These are phyloP conservation scores for Amblyjoppa fuscipennis DNA, from an alignment of 2,888 invertebrate genomes.

Conservation along the genomic window DNA sequence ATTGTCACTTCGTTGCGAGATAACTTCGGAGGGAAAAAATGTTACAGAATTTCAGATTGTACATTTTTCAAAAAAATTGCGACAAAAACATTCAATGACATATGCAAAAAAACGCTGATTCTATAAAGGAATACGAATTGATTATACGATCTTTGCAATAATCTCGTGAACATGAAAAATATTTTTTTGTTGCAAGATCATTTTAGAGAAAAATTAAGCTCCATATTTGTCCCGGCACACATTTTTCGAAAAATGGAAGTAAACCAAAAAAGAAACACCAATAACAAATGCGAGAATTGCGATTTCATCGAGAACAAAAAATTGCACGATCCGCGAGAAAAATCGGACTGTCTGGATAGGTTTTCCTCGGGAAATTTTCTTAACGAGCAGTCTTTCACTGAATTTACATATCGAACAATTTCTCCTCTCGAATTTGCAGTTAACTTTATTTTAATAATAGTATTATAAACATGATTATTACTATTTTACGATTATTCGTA, in stretches of 20 bases:
- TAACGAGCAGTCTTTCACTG: too few species aligned
- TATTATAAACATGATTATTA: conserved; percentile 15
- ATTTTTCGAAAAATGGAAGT: not conserved
- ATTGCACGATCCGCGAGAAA: too few species aligned
- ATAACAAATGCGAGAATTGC: too few species aligned
- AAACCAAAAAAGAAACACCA: not conserved
- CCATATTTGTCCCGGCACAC: not conserved
- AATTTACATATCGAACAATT: too few species aligned
- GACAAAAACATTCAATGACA: not conserved
- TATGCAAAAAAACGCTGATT: too few species aligned
- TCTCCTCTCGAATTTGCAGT: too few species aligned
- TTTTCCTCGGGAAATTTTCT: too few species aligned
- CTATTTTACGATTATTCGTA: conserved; percentile 25
- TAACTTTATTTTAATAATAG: not conserved
- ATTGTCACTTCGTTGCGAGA: not conserved
- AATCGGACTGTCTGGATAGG: too few species aligned
- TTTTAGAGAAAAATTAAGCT: not conserved
- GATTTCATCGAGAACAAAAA: too few species aligned
- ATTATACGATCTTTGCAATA: not conserved
- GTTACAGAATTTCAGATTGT: too few species aligned
- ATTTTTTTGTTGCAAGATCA: not conserved
- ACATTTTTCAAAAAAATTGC: not conserved
- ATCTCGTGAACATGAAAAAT: not conserved
- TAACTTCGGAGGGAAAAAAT: too few species aligned
- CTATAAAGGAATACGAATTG: not conserved